phyloP scores from a whole-genome alignment of 2,797 vertebrate species.

The Rhabdophis nuchalis region DNA sequence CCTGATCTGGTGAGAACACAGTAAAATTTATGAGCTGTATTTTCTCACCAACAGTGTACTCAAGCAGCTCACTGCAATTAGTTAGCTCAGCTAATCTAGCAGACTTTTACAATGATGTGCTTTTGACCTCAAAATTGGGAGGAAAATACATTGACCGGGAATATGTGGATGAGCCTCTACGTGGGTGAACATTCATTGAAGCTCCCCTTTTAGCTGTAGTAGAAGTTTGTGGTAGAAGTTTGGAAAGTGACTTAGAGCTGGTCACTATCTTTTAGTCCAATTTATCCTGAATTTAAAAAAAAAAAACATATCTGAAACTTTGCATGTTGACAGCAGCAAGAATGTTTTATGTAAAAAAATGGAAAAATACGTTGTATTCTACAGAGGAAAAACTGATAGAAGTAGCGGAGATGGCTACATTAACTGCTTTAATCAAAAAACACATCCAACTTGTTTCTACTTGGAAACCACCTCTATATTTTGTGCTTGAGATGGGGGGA shows the following conservation, averaged over 20 bases:
- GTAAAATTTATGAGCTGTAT: background rate
- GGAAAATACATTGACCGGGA: background rate
- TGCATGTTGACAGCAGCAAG: background rate
- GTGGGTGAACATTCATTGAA: background rate
- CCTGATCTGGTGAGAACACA: background rate
- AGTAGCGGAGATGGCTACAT: background rate
- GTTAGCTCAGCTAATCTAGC: background rate
- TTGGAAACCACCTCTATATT: background rate
- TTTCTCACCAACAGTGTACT: background rate
- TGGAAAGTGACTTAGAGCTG: background rate
- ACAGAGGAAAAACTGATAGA: background rate
- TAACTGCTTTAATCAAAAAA: background rate
- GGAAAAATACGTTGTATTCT: background rate
- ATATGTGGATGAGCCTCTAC: background rate
- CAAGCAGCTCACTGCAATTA: background rate
- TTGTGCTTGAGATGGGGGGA: background rate
- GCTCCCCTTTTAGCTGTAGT: background rate
- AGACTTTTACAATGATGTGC: background rate
- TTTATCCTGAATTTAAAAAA: background rate
- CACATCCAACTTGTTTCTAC: background rate
- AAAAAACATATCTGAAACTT: background rate
- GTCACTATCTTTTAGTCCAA: background rate
- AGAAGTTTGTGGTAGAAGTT: background rate
- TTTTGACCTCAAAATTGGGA: background rate
- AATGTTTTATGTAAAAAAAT: background rate